Conservation (phyloP, 2,888 invertebrate genomes). For the Sarcophaga rosellei region DNA sequence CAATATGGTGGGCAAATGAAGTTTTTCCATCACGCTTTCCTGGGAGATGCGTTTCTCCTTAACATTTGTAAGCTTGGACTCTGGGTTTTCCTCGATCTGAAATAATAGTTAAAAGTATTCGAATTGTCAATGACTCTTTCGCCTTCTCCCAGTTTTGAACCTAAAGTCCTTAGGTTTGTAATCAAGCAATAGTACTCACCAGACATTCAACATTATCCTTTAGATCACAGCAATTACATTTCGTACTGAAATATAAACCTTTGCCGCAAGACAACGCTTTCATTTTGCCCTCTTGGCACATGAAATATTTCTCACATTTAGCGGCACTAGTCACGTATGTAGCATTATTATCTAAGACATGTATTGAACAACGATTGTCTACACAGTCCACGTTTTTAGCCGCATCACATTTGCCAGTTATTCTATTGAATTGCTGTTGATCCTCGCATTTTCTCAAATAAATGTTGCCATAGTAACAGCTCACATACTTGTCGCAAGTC, state of each 20-base stretch:
- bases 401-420: conserved; percentile 70
- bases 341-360: conserved; percentile 54
- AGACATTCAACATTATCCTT: conserved; percentile 68
- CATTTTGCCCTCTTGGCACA: conserved; percentile 70
- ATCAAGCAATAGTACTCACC: conserved; percentile 38
- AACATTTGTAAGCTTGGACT: too few relatives aligned
- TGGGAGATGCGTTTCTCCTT: too few relatives aligned
- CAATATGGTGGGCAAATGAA: background rate
- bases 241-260: conserved; percentile 67
- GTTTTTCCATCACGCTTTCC: background rate
- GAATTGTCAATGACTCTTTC: too few relatives aligned
- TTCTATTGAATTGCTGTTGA: conserved; percentile 70
- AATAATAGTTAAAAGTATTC: background rate
- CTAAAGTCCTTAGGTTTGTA: background rate
- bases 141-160: too few relatives aligned
- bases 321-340: conserved; percentile 63
- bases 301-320: conserved; percentile 69
- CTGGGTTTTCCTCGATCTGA: conserved; percentile 7
- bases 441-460: conserved; percentile 64
- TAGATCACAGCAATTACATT: conserved; percentile 68
- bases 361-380: conserved; percentile 68
- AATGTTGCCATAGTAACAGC: conserved; percentile 67
- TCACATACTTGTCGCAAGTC: conserved; percentile 71
- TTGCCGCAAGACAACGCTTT: conserved; percentile 60
- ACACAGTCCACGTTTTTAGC: conserved; percentile 71